Evolutionary conservation across 2,113 vertebrate genomes (phyloP), one percentile per base, ranked within the genome.

Genomic region (Tragulus kanchil): DNA sequence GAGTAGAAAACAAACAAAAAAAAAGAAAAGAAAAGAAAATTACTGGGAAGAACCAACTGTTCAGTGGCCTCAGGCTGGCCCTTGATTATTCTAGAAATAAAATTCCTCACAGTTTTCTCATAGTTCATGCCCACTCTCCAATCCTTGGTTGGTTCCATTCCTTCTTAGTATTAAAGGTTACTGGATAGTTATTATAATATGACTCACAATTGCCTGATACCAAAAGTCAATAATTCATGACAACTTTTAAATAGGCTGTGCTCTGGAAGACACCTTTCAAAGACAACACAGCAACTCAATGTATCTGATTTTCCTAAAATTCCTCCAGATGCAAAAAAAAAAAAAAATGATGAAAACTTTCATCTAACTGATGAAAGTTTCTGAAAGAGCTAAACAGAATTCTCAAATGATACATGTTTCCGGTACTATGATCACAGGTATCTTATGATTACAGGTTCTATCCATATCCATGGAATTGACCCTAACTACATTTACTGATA

Each of bases 151-250:
- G 36, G 31, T 62, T 59, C 23, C 62, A 91, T 48, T 94, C 42
- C 62, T 91, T 88, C 62, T 79, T 36, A 52, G 61, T 36, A 64
- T 85, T 71, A 85, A 90, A 85, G 54, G 61, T 69, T 77, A 83
- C 75, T 62, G 25, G 75, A 64, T 64, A 9, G 54, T 21, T 73
- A 73, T 45, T 45, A 23, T 65, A 85, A 14, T 42, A 58, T 42
- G 42, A 95, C 23, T 93, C 36, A 61, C 69, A 75, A 93, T 3
- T 81, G 8, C 12, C 58, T 86, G 28, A 65, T 45, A 73, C 85
- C 31, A 95, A 90, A 50, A 54, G 42, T 86, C 79, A 85, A 3
- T 75, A 59, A 82, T 36, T 23, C 59, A 61, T 48, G 71, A 90
- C 15, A 59, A 81, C 73, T 65, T 85, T 86, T 59, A 75, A 90